Evolutionary conservation across 2,888 invertebrate species (phyloP).

Genomic region (Drosophila barbarae): DNA sequence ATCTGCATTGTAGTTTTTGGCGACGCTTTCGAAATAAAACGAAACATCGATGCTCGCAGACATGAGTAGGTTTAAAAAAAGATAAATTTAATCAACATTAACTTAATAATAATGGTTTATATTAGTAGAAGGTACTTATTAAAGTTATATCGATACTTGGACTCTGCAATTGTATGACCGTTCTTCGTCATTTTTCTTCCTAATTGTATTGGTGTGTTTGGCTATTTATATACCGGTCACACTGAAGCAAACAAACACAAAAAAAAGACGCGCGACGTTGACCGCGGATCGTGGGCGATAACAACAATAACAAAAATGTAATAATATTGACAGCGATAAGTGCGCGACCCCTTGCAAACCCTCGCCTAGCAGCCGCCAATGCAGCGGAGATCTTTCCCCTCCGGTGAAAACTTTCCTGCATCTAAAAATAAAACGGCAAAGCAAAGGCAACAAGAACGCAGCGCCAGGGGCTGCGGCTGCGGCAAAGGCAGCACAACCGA

Average conservation of each 20-base stretch:
- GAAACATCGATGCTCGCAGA: not conserved
- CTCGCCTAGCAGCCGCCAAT: conserved; percentile 3
- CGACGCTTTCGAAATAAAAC: not conserved
- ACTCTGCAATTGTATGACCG: not conserved
- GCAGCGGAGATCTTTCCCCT: not conserved
- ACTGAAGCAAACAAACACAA: conserved; percentile 40
- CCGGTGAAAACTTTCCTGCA: not conserved
- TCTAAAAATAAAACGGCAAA: conserved; percentile 57
- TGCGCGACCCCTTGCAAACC: not conserved
- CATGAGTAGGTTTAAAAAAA: not conserved
- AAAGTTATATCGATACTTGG: not conserved
- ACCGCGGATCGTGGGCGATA: conserved; percentile 19
- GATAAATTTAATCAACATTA: not conserved
- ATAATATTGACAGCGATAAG: conserved; percentile 22
- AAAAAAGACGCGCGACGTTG: conserved; percentile 24
- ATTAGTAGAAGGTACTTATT: not conserved
- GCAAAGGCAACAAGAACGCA: conserved; percentile 15
- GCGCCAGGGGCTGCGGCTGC: not conserved
- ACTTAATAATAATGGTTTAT: not conserved
- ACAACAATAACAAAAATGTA: conserved; percentile 19
- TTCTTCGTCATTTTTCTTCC: not conserved
- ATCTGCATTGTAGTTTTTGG: not conserved
- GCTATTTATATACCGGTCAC: conserved; percentile 35
- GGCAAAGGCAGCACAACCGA: not conserved
- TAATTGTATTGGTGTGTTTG: not conserved